Base-by-base conservation (phyloP, 2,888 invertebrate species). In the Octonoba sinensis region DNA sequence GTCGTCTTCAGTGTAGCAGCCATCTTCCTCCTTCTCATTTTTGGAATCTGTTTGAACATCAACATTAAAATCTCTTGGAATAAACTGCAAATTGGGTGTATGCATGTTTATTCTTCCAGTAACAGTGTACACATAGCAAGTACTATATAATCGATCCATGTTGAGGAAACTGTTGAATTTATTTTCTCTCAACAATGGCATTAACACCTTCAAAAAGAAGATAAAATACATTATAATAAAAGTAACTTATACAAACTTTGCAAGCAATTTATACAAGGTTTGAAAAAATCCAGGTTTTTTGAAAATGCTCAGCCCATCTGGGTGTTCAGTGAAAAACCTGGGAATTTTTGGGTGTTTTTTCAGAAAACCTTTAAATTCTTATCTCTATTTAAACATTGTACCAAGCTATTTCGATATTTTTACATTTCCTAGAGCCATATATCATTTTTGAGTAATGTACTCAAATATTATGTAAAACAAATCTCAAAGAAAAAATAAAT, bases 81-180 rank as follows among this genome's bases (percentile, higher is more conserved):
- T 92, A 88, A 93, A 95, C 89, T 99, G 98, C 54, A 99, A 89
- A 89, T 96, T 97, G 0, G 98, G 99, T 87, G 96, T 96, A 83
- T 93, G 92, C 94, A 98, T 96, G 77, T 94, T 92, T 84, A 99
- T 93, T 83, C 99, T 91, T 0, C 99, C 91, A 4, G 91, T 91
- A 6, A 89, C 88, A 2, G 90, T 89, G 84, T 88, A 89, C 65
- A 86, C 86, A 20, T 87, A 85, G 67, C 87, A 88, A 13, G 73
- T 67, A 15, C 88, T 86, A 74, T 86, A 86, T 60, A 88, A 84
- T 59, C 88, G 85, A 67, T 86, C 77, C 73, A 86, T 89, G 18
- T 87, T 83, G 27, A 87, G 82, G n/a, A 72, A 67, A 2, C 75
- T 62, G 47, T 85, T 75, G 57, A 76, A 85, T 13, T 85, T 84